Percentiles rank a stretch among this genome's conserved stretches.
Evolutionary conservation across 2,888 invertebrate species (phyloP).

Genomic region (Phania funesta): DNA sequence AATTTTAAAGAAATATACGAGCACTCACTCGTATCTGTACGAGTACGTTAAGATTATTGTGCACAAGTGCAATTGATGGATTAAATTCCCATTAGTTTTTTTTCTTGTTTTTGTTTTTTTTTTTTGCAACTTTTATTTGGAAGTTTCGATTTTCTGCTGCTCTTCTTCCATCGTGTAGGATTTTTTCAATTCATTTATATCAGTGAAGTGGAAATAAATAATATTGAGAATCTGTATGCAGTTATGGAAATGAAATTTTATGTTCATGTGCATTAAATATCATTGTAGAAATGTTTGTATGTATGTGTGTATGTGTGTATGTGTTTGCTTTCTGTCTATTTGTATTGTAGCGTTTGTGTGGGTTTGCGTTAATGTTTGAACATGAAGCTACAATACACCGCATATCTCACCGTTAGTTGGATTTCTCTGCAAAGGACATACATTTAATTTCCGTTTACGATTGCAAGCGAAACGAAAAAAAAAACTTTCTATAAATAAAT

Average conservation of each 20-base stretch:
- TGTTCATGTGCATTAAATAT: conserved; percentile 56
- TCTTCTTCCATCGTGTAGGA: conserved; percentile 13
- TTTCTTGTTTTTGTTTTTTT: background rate
- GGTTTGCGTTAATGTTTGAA: conserved; percentile 2
- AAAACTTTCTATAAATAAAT: too few relatives aligned
- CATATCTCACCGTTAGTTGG: conserved; percentile 57
- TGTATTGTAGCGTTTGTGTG: background rate
- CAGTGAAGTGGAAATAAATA: conserved; percentile 66
- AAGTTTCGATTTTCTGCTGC: conserved; percentile 4
- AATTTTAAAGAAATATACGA: conserved; percentile 29
- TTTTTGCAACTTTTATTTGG: conserved; percentile 28
- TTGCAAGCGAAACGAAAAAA: conserved; percentile 43
- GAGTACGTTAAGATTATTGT: conserved; percentile 58
- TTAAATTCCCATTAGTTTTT: conserved; percentile 57
- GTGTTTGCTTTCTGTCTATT: background rate
- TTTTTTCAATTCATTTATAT: conserved; percentile 52
- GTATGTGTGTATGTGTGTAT: conserved; percentile 2
- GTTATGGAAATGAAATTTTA: conserved; percentile 66
- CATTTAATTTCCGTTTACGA: conserved; percentile 67
- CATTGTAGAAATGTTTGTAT: conserved; percentile 5
- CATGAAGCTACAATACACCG: conserved; percentile 22
- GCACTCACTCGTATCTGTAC: too few relatives aligned
- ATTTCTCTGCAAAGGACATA: conserved; percentile 64
- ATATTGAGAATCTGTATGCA: conserved; percentile 64
- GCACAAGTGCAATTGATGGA: conserved; percentile 67